phyloP scores from a whole-genome alignment of 64 coral and sea anemone species.

The Montipora cactus region DNA sequence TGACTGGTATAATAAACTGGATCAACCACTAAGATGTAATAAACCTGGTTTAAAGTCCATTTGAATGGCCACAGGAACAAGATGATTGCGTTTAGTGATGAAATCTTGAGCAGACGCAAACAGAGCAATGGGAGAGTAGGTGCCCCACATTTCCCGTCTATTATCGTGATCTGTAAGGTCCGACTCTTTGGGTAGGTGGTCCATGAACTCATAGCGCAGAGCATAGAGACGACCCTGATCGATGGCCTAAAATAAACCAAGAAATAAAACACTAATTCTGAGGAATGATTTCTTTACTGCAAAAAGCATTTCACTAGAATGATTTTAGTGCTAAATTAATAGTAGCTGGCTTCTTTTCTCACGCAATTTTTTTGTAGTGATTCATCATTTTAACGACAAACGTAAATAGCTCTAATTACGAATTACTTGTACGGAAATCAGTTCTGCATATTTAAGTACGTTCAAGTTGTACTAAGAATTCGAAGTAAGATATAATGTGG shows the following conservation, averaged over 20 bases:
- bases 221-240: slow-evolving; percentile 51
- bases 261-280: not conserved
- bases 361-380: not conserved
- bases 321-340: not conserved
- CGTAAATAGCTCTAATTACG: not conserved
- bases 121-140: slow-evolving; percentile 70
- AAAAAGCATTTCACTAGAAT: not conserved
- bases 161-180: slow-evolving; percentile 45
- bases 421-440: not conserved
- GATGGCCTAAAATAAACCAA: slow-evolving; percentile 36
- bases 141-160: slow-evolving; percentile 38
- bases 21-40: not conserved
- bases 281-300: not conserved
- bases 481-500: not conserved
- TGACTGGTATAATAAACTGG: not conserved
- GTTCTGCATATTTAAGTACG: not conserved
- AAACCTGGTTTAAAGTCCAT: slow-evolving; percentile 56
- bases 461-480: no score
- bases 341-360: not conserved
- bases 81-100: not conserved
- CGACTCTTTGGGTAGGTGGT: not conserved
- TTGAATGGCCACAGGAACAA: slow-evolving; percentile 66
- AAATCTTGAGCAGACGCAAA: slow-evolving; percentile 42
- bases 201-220: slow-evolving; percentile 56
- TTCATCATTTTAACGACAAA: not conserved